These are phyloP conservation scores for Molorchus minor DNA, from an alignment of 2,888 invertebrate species.

Conservation along the genomic window DNA sequence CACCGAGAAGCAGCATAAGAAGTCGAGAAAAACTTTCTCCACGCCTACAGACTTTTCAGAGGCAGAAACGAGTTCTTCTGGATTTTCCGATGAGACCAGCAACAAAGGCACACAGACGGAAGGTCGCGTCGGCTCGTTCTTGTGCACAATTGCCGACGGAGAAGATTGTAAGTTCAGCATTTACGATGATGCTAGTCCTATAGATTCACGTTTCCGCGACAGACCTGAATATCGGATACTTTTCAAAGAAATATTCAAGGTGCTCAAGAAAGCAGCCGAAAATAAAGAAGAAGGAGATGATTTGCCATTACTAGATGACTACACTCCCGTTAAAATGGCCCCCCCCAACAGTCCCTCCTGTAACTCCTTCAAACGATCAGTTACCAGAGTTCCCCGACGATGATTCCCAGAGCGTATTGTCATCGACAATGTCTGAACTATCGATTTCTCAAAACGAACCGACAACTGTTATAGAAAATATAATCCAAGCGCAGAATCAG, in stretches of 20 bases:
- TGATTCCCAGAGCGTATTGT: constrained; percentile 78
- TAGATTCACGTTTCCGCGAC: constrained; percentile 83
- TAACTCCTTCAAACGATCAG: constrained; percentile 74
- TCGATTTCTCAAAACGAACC: constrained; percentile 76
- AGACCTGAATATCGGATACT: constrained; percentile 82
- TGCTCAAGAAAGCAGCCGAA: constrained; percentile 83
- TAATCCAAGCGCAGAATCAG: constrained; percentile 60
- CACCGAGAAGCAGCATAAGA: constrained; percentile 62
- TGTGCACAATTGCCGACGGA: constrained; percentile 86
- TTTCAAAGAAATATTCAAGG: constrained; percentile 85
- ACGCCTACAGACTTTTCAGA: constrained; percentile 86
- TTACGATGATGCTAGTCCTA: constrained; percentile 79
- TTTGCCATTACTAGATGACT: constrained; percentile 75
- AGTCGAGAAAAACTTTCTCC: constrained; percentile 68
- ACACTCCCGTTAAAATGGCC: constrained; percentile 58
- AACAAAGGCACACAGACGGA: constrained; percentile 87
- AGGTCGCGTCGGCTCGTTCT: constrained; percentile 79
- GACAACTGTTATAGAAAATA: constrained; percentile 68
- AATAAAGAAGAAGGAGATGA: constrained; percentile 84
- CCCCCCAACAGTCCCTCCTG: constrained; percentile 68
- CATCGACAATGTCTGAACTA: constrained; percentile 78
- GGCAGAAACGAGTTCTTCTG: constrained; percentile 85
- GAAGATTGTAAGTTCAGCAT: constrained; percentile 88
- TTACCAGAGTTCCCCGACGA: constrained; percentile 68
- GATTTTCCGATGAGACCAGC: constrained; percentile 83